Base-by-base conservation (phyloP, 2,888 invertebrate genomes). In the Nemapogon koenigi region DNA sequence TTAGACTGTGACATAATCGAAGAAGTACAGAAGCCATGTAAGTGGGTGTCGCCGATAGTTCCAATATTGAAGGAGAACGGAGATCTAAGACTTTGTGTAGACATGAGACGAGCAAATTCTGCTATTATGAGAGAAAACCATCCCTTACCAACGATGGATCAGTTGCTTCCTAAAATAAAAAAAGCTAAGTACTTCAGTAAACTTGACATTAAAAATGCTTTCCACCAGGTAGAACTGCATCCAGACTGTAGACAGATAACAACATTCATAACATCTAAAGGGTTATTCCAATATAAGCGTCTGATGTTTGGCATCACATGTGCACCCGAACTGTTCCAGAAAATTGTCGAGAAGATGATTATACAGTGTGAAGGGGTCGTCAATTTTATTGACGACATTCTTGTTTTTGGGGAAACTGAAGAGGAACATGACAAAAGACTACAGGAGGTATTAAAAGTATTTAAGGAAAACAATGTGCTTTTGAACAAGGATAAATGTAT, bases 271-370 rank as follows among this genome's bases (percentile, higher is more conserved):
- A n/a, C n/a, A n/a, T n/a, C n/a, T n/a, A n/a, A n/a, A n/a, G n/a
- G n/a, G n/a, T n/a, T n/a, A n/a, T n/a, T n/a, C n/a, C n/a, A n/a
- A n/a, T n/a, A n/a, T n/a, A n/a, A n/a, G n/a, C n/a, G n/a, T n/a
- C n/a, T n/a, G n/a, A n/a, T n/a, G n/a, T 65, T 64, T 41, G 62
- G 62, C 0, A 55, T 70, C 7, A 49, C 48, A 2, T 62, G 61
- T 35, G 73, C 73, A 3, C 59, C 62, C 1, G 72, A 70, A 48
- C 47, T 62, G 2, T 71, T 64, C 42, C 62, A 69, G 47, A 60
- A 66, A 47, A 51, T 50, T 2, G 39, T 71, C 16, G 56, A 58
- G 41, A 43, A 46, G 42, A 50, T 65, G 6, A 35, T 70, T 2
- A 19, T 42, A 26, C 47, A 56, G 26, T 60, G 61, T 0, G 51